These are phyloP conservation scores for Antechinus flavipes DNA, from an alignment of 2,113 vertebrate species.

Conservation along the genomic window DNA sequence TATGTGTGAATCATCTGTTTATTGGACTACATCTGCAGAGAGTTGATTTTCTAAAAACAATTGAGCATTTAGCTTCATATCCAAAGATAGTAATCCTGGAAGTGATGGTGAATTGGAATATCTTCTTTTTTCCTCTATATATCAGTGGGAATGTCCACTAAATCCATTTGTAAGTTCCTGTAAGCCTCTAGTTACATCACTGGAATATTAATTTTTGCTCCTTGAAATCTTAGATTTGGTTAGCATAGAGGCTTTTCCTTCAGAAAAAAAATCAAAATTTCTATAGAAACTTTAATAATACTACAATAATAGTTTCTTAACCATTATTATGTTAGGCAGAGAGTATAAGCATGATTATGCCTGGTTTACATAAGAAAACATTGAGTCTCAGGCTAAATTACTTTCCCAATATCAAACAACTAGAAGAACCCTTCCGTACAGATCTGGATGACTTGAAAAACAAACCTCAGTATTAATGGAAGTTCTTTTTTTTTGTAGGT, in stretches of 20 bases:
- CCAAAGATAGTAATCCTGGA: not conserved
- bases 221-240: not conserved
- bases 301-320: not conserved
- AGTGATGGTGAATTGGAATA: not conserved
- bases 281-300: constrained; percentile 24
- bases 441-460: not conserved
- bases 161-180: not conserved
- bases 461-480: not conserved
- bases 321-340: constrained; percentile 21
- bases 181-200: not conserved
- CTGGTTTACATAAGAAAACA: constrained; percentile 54
- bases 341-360: constrained; percentile 39
- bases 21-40: not conserved
- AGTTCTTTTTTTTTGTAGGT: not conserved
- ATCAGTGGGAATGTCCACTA: not conserved
- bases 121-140: not conserved
- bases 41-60: not conserved
- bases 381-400: constrained; percentile 13
- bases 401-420: not conserved
- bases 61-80: not conserved
- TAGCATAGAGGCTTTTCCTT: not conserved
- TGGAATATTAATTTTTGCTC: not conserved
- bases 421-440: not conserved
- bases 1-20: not conserved
- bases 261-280: not conserved